phyloP scores from a whole-genome alignment of 2,113 vertebrate species.

The Perca fluviatilis region DNA sequence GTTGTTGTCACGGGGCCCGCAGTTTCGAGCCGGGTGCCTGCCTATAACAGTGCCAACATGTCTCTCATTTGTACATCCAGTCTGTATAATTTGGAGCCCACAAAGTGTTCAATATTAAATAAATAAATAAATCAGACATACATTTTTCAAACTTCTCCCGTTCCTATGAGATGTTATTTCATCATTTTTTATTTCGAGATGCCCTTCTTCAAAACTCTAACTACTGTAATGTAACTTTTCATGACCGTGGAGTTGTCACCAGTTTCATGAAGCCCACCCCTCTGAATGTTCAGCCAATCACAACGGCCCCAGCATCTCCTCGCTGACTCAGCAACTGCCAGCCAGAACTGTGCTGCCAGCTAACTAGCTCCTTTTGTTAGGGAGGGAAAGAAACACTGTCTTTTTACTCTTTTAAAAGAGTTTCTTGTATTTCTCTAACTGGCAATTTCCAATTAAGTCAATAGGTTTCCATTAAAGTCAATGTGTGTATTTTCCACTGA shows the following conservation, averaged over 20 bases:
- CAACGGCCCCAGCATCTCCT: not conserved
- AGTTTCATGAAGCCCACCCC: not conserved
- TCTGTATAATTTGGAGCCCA: not conserved
- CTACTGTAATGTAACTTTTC: constrained; percentile 10
- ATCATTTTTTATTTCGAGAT: constrained; percentile 8
- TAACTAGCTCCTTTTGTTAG: not conserved
- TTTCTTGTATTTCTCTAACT: not conserved
- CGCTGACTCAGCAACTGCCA: not conserved
- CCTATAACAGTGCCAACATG: not conserved
- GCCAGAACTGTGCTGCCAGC: not conserved
- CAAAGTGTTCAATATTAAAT: not conserved
- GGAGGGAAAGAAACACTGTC: not conserved
- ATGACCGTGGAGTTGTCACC: not conserved
- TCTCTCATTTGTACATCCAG: constrained; percentile 32
- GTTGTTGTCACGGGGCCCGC: constrained; percentile 35
- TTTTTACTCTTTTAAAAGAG: not conserved
- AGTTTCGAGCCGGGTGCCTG: constrained; percentile 23
- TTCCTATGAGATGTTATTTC: constrained; percentile 1
- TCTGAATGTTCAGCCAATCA: constrained; percentile 1
- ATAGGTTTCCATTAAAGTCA: too few species aligned
- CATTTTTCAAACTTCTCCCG: not conserved
- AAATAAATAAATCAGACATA: not conserved
- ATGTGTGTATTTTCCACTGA: too few species aligned
- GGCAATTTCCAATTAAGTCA: too few species aligned
- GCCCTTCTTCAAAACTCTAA: not conserved